Conservation (phyloP, 2,113 vertebrate genomes). For the Dasyornis broadbenti region DNA sequence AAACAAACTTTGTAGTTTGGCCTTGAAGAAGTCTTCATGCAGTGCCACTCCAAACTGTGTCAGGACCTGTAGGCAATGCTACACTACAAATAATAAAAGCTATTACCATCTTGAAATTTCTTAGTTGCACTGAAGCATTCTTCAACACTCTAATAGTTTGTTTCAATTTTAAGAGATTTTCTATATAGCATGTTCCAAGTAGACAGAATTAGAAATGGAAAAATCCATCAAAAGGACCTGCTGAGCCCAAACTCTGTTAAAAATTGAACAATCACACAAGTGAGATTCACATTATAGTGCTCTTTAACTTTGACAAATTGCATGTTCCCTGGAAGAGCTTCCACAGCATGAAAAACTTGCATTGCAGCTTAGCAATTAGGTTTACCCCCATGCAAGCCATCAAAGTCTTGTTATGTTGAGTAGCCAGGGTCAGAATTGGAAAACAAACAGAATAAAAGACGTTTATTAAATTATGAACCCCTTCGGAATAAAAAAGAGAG, state of each 20-base stretch:
- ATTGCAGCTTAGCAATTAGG: not conserved
- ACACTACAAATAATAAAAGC: not conserved
- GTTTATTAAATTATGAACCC: not conserved
- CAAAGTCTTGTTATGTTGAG: not conserved
- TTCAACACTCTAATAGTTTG: not conserved
- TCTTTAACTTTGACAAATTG: not conserved
- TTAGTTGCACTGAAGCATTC: not conserved
- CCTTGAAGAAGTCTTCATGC: not conserved
- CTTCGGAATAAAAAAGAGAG: not conserved
- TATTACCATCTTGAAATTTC: not conserved
- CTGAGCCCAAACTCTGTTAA: not conserved
- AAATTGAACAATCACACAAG: not conserved
- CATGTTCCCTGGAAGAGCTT: not conserved
- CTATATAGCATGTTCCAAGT: not conserved
- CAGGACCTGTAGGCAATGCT: not conserved
- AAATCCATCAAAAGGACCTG: not conserved
- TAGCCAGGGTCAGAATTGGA: not conserved
- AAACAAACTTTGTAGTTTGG: not conserved
- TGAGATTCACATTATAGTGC: not conserved
- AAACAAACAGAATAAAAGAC: not conserved
- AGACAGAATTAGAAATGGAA: not conserved
- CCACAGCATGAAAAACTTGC: not conserved
- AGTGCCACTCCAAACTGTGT: not conserved
- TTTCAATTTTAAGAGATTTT: not conserved
- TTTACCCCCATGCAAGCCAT: not conserved